Percentiles rank a stretch among this genome's conserved stretches.
phyloP scores from a whole-genome alignment of 2,888 invertebrate genomes.

The Drosophila helvetica region DNA sequence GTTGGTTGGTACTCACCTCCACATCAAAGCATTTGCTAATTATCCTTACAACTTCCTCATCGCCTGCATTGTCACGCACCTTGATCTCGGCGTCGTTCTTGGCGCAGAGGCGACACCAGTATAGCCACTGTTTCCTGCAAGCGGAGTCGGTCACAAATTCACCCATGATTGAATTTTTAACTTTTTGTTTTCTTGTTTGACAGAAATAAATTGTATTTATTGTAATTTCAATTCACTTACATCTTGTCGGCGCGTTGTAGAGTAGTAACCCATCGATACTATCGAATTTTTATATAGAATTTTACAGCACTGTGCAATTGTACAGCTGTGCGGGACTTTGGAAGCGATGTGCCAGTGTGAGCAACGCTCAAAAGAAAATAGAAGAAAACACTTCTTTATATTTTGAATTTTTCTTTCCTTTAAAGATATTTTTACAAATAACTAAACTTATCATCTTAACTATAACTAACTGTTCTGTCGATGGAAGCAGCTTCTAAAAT shows the following conservation, averaged over 20 bases:
- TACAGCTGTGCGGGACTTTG: no score
- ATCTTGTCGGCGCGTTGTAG: background rate
- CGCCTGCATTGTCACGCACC: constrained; percentile 32
- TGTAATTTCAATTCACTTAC: background rate
- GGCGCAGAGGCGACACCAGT: constrained; percentile 65
- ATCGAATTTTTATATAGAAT: background rate
- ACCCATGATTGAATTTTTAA: constrained; percentile 4
- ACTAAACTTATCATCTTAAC: constrained; percentile 25
- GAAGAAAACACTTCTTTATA: background rate
- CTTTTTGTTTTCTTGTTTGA: background rate
- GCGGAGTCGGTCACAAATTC: background rate
- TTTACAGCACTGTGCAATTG: no score
- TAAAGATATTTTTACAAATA: background rate
- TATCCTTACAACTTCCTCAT: constrained; percentile 45
- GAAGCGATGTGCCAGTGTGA: background rate
- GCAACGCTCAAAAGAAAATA: background rate
- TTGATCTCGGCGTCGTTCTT: constrained; percentile 40
- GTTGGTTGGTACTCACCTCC: constrained; percentile 37
- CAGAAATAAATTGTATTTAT: background rate
- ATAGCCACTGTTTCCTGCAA: constrained; percentile 44
- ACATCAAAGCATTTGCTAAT: constrained; percentile 66
- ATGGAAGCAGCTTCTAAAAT: constrained; percentile 55
- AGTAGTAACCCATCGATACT: background rate
- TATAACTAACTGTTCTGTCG: constrained; percentile 42
- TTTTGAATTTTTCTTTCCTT: background rate